Base-by-base conservation (phyloP, 1,140 invertebrate species). In the Mactra quadrangularis region DNA sequence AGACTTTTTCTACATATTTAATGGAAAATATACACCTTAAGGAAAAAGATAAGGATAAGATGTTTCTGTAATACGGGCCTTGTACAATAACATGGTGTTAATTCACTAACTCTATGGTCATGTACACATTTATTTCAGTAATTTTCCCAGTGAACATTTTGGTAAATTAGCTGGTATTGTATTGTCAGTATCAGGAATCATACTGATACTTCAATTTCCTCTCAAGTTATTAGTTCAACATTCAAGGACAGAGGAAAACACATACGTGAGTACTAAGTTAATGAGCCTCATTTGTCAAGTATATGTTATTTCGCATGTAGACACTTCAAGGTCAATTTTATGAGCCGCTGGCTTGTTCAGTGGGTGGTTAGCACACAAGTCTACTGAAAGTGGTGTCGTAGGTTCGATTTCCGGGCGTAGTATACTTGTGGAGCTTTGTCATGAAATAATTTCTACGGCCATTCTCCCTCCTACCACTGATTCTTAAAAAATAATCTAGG, bases 111-210 rank as follows among this genome's bases (percentile, higher is more conserved):
- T n/a, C n/a, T n/a, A n/a, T n/a, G n/a, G n/a, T n/a, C n/a, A n/a
- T n/a, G n/a, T n/a, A n/a, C n/a, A n/a, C n/a, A n/a, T n/a, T n/a
- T 41, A 2, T 66, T 78, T 66, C 29, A 78, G 76, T 19, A 60
- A 78, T 55, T 78, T 78, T 57, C 76, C 76, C 11, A 64, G 60
- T 33, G 76, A 78, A 45, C 76, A 78, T 41, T 68, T 78, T 78
- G 76, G 76, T 33, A 78, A 78, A 45, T 55, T 66, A 19, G 62
- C 38, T 13, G 76, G 76, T 9, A 38, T 68, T 31, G 76, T 64
- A 1, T 31, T 78, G 1, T 33, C 33, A 13, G n/a, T 53, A 9
- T 78, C 60, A 19, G 76, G 76, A 13, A 9, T 68, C 4, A 45
- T 29, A 1, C 47, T 78, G 0, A 64, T 68, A 3, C 22, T 68